Evolutionary conservation across 2,797 vertebrate genomes (phyloP).

Genomic region (Meriones psammophilus): DNA sequence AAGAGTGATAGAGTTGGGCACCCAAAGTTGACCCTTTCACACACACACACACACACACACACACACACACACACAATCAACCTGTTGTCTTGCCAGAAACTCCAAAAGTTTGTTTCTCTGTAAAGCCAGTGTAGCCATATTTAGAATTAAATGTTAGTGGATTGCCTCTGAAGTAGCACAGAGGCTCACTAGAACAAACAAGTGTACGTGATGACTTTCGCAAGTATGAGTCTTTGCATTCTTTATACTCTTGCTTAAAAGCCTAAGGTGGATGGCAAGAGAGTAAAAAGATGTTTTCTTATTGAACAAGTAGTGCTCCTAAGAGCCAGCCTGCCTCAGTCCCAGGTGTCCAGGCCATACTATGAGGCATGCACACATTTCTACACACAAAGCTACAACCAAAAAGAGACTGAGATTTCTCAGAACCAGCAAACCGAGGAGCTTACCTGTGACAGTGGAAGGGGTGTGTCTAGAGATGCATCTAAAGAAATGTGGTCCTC

Average conservation of each 20-base stretch:
- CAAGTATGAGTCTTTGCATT: neutral
- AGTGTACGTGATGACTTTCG: neutral
- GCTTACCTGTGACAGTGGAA: neutral
- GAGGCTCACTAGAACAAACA: neutral
- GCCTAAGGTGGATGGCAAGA: neutral
- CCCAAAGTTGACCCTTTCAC: neutral
- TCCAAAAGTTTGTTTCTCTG: neutral
- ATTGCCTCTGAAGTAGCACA: neutral
- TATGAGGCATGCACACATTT: neutral
- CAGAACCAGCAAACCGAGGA: neutral
- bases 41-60: neutral
- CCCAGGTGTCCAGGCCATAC: neutral
- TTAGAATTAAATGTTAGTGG: constrained; percentile 17
- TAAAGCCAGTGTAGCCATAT: neutral
- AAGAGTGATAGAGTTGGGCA: neutral
- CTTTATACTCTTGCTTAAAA: neutral
- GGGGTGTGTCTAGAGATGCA: neutral
- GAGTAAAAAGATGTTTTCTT: neutral
- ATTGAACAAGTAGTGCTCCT: neutral
- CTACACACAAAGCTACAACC: neutral
- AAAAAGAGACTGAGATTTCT: neutral
- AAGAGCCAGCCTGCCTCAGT: neutral
- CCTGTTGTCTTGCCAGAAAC: neutral
- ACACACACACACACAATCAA: neutral
- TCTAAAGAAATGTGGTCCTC: neutral